Evolutionary conservation across 2,888 invertebrate genomes (phyloP).

Genomic region (Ornithoptera priamus): DNA sequence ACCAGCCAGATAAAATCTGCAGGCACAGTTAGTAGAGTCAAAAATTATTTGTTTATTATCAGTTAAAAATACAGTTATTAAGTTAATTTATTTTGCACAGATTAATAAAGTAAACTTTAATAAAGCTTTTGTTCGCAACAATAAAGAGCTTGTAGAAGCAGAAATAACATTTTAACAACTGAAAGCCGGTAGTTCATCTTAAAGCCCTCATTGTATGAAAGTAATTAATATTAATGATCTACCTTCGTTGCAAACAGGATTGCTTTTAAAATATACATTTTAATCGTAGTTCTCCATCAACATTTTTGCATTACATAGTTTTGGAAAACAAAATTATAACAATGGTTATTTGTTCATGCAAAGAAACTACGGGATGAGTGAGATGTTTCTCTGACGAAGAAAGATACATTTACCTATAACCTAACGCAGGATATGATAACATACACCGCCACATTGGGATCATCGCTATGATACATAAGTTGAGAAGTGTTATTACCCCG

Average conservation of each 20-base stretch:
- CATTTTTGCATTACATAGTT: neutral
- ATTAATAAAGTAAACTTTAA: neutral
- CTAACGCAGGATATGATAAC: too few relatives aligned
- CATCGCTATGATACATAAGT: too few relatives aligned
- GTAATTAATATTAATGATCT: conserved; percentile 25
- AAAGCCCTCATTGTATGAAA: conserved; percentile 10
- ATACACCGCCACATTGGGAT: too few relatives aligned
- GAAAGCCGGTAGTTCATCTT: conserved; percentile 6
- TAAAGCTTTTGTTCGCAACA: neutral
- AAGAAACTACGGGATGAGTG: too few relatives aligned
- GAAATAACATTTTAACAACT: neutral
- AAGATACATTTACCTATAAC: too few relatives aligned
- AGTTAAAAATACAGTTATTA: neutral
- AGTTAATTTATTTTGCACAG: neutral
- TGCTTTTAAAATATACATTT: neutral
- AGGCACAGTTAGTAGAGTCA: too few relatives aligned
- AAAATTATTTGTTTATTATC: too few relatives aligned
- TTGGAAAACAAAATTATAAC: too few relatives aligned
- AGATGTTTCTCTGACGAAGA: too few relatives aligned
- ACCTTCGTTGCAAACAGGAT: conserved; percentile 5
- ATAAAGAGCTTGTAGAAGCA: neutral
- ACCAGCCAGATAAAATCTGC: too few relatives aligned
- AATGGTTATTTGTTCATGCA: too few relatives aligned
- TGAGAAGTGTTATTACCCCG: too few relatives aligned
- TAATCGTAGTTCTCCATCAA: neutral